Conservation (phyloP, 1,140 invertebrate genomes). For the Pomacea maculata region DNA sequence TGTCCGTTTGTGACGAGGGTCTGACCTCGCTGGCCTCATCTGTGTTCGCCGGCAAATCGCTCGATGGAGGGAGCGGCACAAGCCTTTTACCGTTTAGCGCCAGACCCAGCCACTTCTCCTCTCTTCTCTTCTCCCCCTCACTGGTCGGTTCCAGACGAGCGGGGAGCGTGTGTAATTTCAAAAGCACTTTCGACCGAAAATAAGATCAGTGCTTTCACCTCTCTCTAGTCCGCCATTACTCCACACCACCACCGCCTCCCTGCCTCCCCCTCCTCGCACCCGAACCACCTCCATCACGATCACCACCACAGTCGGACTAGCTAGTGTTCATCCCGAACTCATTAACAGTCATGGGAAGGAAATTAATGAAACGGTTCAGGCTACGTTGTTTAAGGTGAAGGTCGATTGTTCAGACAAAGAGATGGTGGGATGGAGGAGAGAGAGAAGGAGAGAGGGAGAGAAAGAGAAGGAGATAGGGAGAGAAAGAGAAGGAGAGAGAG, state of each 20-base stretch:
- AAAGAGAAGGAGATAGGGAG: background rate
- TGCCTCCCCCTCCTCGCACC: background rate
- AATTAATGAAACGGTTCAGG: background rate
- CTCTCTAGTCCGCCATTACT: conserved; percentile 3
- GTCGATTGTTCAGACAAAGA: background rate
- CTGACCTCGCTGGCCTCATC: background rate
- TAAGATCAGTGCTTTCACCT: background rate
- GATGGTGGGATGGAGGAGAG: background rate
- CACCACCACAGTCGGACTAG: background rate
- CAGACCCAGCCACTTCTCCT: background rate
- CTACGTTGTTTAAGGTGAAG: too few relatives aligned
- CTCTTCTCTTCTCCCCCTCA: conserved; percentile 1
- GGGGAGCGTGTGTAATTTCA: too few relatives aligned
- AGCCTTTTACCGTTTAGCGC: background rate
- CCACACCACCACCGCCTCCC: background rate
- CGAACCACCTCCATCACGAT: background rate
- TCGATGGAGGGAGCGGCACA: background rate
- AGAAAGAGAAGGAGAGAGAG: background rate
- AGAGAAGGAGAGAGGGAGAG: background rate
- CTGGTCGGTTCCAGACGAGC: background rate
- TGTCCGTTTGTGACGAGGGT: background rate
- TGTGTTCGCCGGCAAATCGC: background rate
- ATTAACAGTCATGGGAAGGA: background rate
- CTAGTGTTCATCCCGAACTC: background rate
- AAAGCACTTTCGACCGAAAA: too few relatives aligned